Evolutionary conservation across 2,888 invertebrate genomes (phyloP).

Genomic region (Drosophila fungiperda): DNA sequence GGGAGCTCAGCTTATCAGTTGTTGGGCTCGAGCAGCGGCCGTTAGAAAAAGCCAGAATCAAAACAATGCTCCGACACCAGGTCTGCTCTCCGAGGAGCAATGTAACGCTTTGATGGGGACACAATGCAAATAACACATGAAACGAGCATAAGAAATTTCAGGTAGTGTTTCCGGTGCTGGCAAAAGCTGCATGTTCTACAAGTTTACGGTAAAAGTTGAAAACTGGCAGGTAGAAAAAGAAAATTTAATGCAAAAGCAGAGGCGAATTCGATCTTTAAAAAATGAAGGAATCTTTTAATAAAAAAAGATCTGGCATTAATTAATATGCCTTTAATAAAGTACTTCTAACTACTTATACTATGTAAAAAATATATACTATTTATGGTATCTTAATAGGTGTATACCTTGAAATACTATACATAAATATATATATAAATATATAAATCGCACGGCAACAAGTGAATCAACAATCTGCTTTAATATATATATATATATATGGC

Average conservation of each 20-base stretch:
- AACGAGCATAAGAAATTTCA: conserved; percentile 27
- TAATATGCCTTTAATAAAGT: not conserved
- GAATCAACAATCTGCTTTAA: not conserved
- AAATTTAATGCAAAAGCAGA: not conserved
- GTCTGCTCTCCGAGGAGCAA: conserved; percentile 12
- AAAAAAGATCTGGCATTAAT: not conserved
- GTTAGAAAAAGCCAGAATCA: conserved; percentile 47
- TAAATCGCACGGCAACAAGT: not conserved
- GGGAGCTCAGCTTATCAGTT: conserved; percentile 47
- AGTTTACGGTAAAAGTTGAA: not conserved
- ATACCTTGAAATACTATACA: not conserved
- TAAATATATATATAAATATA: not conserved
- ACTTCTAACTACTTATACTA: too few species aligned
- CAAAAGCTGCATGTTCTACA: conserved; percentile 8
- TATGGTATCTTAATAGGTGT: not conserved
- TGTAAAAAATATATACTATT: too few species aligned
- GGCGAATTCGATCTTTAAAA: not conserved
- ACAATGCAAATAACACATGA: conserved; percentile 27
- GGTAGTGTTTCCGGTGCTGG: conserved; percentile 43
- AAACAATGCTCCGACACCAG: conserved; percentile 12
- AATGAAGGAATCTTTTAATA: not conserved
- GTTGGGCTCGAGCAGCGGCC: conserved; percentile 25
- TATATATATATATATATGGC: not conserved
- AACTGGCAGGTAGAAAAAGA: not conserved
- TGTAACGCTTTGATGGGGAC: conserved; percentile 13